A percentile compares a stretch with the other conserved stretches of the same genome.
These are phyloP conservation scores for Drosophila paramelanica DNA, from an alignment of 2,888 invertebrate genomes.

Conservation along the genomic window DNA sequence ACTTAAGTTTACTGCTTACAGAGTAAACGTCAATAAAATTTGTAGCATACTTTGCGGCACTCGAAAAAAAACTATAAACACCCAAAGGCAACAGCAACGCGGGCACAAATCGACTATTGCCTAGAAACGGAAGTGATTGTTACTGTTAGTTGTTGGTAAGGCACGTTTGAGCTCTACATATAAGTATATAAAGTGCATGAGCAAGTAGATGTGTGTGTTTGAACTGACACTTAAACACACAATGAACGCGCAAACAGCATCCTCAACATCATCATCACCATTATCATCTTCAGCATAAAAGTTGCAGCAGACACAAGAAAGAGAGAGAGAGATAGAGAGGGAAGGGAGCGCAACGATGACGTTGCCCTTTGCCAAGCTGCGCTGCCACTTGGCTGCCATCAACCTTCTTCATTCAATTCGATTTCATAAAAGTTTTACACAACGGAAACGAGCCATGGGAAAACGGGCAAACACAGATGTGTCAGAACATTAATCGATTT, in stretches of 20 bases:
- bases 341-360: conserved; percentile 22
- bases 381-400: not conserved
- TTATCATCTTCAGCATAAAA: conserved; percentile 29
- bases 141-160: conserved; percentile 50
- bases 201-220: conserved; percentile 27
- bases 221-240: conserved; percentile 66
- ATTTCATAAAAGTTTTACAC: conserved; percentile 54
- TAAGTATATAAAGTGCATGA: conserved; percentile 30
- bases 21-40: conserved; percentile 37
- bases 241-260: conserved; percentile 65
- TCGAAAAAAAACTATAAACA: conserved; percentile 17
- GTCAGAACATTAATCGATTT: conserved; percentile 65
- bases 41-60: conserved; percentile 67
- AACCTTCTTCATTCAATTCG: conserved; percentile 26
- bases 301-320: conserved; percentile 36
- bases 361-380: conserved; percentile 25
- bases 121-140: conserved; percentile 59
- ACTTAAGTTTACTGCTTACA: conserved; percentile 32
- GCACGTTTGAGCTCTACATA: conserved; percentile 59
- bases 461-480: conserved; percentile 56
- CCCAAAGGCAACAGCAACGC: conserved; percentile 17
- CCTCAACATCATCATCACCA: conserved; percentile 29
- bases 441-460: conserved; percentile 65
- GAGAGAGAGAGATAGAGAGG: no score
- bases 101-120: conserved; percentile 14